Conservation (phyloP, 2,888 invertebrate genomes). For the Agrochola lychnidis region DNA sequence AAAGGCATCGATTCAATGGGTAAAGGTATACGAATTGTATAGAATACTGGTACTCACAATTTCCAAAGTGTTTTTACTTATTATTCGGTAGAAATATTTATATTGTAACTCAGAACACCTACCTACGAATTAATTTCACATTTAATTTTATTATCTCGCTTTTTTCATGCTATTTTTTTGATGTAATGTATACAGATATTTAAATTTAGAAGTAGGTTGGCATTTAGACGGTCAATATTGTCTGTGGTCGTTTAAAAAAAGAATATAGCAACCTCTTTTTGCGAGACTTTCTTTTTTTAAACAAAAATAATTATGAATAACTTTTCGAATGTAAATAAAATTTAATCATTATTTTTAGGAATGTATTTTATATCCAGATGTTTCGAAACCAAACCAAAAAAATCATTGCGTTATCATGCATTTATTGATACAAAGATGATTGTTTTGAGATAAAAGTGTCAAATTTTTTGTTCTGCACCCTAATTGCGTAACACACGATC, state of each 20-base stretch:
- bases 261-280: neutral
- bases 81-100: neutral
- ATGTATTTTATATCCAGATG: too few relatives aligned
- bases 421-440: too few relatives aligned
- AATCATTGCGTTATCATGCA: neutral
- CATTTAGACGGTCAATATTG: neutral
- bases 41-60: neutral
- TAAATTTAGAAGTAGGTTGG: neutral
- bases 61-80: neutral
- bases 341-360: too few relatives aligned
- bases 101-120: neutral
- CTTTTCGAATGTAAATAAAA: neutral
- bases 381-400: too few relatives aligned
- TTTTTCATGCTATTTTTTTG: neutral
- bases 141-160: neutral
- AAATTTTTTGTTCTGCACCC: neutral
- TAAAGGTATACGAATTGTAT: neutral
- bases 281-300: neutral
- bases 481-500: too few relatives aligned
- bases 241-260: conserved; percentile 9
- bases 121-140: neutral
- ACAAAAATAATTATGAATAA: neutral
- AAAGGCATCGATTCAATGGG: too few relatives aligned
- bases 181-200: neutral
- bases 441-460: neutral